Conservation (phyloP, 2,797 vertebrate species). For the Pseudotriccus pelzelni region DNA sequence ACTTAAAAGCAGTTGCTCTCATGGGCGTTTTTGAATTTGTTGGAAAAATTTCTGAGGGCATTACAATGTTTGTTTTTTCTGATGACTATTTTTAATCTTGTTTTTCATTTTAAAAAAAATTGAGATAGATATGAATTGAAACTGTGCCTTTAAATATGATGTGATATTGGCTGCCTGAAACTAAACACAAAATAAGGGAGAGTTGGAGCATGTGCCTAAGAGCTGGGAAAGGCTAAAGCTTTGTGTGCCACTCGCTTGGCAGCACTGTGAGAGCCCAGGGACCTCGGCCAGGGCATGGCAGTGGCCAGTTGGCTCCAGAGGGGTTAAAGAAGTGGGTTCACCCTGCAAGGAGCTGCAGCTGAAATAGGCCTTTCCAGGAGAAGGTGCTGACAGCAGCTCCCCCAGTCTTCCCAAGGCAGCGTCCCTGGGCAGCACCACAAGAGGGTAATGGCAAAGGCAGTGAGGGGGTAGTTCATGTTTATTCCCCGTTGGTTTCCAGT, state of each 20-base stretch:
- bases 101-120: not conserved
- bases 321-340: not conserved
- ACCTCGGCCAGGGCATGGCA: accelerated
- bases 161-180: not conserved
- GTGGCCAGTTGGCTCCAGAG: not conserved
- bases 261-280: not conserved
- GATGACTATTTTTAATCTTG: constrained; percentile 4
- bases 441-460: not conserved
- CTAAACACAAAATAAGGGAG: not conserved
- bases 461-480: not conserved
- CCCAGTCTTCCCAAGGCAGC: not conserved
- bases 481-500: not conserved
- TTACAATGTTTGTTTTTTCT: constrained; percentile 19
- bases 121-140: not conserved
- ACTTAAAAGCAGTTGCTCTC: not conserved
- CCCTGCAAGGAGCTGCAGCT: not conserved
- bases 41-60: not conserved
- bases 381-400: not conserved
- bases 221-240: not conserved
- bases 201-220: not conserved
- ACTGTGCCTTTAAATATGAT: not conserved
- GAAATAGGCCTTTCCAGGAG: not conserved
- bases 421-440: accelerated
- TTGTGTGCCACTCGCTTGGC: not conserved
- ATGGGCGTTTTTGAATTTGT: not conserved